Conservation (phyloP, 2,797 vertebrate species). For the Bradypus variegatus region DNA sequence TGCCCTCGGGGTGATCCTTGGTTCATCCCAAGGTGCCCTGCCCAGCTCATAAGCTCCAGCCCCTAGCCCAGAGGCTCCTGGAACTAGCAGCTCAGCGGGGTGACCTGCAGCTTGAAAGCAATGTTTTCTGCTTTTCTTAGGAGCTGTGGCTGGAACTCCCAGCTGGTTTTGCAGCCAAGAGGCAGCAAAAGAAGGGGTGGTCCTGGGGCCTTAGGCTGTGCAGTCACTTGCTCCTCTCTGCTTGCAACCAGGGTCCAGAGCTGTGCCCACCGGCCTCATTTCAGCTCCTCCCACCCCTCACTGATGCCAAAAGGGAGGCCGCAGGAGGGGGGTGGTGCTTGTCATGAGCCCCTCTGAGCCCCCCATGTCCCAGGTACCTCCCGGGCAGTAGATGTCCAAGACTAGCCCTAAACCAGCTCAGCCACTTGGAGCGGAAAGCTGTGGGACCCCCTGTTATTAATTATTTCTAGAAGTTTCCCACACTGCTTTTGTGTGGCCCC, state of each 20-base stretch:
- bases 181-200: rapidly evolving
- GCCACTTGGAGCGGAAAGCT: neutral
- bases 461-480: neutral
- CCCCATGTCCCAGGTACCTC: neutral
- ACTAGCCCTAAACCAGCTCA: neutral
- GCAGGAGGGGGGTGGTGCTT: neutral
- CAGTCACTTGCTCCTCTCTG: rapidly evolving
- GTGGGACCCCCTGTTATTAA: neutral
- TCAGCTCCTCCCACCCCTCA: neutral
- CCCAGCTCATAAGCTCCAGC: neutral
- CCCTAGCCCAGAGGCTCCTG: too few species aligned
- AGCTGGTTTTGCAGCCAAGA: neutral
- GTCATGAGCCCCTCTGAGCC: neutral
- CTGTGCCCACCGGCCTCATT: too few species aligned
- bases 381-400: neutral
- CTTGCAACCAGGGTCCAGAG: neutral
- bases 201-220: rapidly evolving
- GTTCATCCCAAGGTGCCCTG: neutral
- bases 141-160: rapidly evolving
- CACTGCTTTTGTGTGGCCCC: rapidly evolving
- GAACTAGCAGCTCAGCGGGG: rapidly evolving
- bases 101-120: too few species aligned
- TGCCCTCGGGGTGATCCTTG: neutral
- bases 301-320: neutral
- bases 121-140: neutral